phyloP scores from a whole-genome alignment of 2,888 invertebrate species.

The Seira musarum region DNA sequence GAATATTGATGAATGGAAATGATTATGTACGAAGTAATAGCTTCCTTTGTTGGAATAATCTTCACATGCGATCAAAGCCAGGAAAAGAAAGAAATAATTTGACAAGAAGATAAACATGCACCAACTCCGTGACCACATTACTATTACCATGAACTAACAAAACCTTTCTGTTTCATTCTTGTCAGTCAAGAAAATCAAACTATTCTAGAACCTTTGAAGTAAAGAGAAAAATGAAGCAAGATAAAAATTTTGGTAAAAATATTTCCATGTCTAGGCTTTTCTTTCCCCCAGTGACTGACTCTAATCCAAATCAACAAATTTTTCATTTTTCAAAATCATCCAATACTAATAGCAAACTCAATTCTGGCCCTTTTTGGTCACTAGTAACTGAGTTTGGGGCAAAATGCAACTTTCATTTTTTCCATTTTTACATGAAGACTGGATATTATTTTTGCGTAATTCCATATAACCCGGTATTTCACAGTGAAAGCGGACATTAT shows the following conservation, averaged over 20 bases:
- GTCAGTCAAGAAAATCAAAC: too few relatives aligned
- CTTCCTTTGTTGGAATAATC: too few relatives aligned
- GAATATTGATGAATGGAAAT: too few relatives aligned
- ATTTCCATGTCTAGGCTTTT: neutral
- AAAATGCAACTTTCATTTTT: constrained; percentile 24
- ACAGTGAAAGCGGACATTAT: neutral
- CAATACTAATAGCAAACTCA: too few relatives aligned
- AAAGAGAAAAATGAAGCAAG: constrained; percentile 5
- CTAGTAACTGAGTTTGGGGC: neutral
- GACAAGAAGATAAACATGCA: too few relatives aligned
- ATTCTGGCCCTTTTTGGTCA: neutral
- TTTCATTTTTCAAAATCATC: neutral
- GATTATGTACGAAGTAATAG: too few relatives aligned
- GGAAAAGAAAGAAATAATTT: too few relatives aligned
- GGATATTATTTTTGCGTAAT: constrained; percentile 29
- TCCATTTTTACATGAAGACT: constrained; percentile 22
- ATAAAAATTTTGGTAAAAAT: neutral
- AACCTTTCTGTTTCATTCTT: too few relatives aligned
- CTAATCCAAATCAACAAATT: neutral
- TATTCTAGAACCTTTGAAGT: too few relatives aligned
- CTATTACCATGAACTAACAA: too few relatives aligned
- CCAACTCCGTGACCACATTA: too few relatives aligned
- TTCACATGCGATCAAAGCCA: too few relatives aligned
- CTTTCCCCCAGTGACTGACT: neutral
- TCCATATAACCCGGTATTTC: constrained; percentile 13